These are phyloP conservation scores for Elephas maximus DNA, from an alignment of 2,113 vertebrate species.

Conservation along the genomic window DNA sequence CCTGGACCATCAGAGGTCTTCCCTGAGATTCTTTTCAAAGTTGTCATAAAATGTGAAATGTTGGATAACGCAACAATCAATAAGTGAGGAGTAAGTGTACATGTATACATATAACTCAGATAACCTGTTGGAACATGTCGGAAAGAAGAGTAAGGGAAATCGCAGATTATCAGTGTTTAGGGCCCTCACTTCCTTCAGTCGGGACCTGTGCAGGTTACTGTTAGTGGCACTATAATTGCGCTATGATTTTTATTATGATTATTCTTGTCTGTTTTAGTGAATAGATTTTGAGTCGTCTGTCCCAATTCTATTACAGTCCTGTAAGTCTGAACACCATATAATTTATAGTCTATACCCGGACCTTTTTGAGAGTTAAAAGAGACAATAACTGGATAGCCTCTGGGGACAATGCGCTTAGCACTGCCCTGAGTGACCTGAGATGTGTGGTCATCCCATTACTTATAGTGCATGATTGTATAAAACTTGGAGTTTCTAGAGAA, in stretches of 20 bases:
- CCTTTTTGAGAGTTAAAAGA: background rate
- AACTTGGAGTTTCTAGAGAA: background rate
- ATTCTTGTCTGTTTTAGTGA: background rate
- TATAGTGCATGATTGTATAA: background rate
- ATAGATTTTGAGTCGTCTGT: background rate
- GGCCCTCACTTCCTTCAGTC: too few relatives aligned
- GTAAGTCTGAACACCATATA: background rate
- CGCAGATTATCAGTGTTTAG: too few relatives aligned
- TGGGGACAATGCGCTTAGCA: background rate
- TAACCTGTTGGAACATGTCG: too few relatives aligned
- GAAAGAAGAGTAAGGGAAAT: too few relatives aligned
- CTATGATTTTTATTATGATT: background rate
- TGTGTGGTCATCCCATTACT: background rate
- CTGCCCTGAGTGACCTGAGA: fast-evolving
- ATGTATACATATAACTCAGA: too few relatives aligned
- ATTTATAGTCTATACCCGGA: background rate
- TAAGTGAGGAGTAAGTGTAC: too few relatives aligned
- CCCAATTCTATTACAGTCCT: background rate
- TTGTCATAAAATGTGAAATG: too few relatives aligned
- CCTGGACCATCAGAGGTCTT: too few relatives aligned
- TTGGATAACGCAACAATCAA: too few relatives aligned
- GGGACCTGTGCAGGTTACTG: too few relatives aligned
- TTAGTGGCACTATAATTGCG: background rate
- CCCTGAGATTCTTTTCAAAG: too few relatives aligned
- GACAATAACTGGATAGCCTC: background rate